Evolutionary conservation across 2,888 invertebrate species (phyloP).

Genomic region (Plebejus anna): DNA sequence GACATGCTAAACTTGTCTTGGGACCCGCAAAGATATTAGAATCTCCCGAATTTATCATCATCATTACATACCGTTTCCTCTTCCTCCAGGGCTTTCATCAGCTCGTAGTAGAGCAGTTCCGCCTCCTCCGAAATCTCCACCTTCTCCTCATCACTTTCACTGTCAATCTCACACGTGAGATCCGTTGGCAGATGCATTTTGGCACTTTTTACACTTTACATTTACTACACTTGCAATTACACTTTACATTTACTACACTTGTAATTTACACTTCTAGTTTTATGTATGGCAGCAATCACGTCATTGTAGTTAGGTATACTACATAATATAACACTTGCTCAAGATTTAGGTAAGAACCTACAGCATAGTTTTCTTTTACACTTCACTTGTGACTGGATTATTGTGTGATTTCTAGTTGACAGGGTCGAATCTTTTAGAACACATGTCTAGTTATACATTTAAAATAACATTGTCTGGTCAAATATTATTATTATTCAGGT

Average conservation of each 20-base stretch:
- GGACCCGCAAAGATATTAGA: background rate
- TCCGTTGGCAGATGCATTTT: constrained; percentile 73
- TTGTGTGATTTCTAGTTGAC: no score
- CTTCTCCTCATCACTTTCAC: constrained; percentile 59
- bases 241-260: constrained; percentile 33
- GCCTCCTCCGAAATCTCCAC: constrained; percentile 73
- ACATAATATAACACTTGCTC: no score
- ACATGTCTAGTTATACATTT: no score
- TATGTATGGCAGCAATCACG: background rate
- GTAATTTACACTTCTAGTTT: background rate
- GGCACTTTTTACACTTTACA: constrained; percentile 40
- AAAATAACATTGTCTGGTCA: no score
- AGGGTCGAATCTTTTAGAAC: no score
- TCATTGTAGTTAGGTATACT: no score
- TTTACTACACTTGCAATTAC: constrained; percentile 39
- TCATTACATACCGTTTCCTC: constrained; percentile 68
- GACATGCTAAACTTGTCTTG: no score
- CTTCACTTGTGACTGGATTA: no score
- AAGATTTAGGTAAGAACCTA: no score
- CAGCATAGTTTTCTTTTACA: no score
- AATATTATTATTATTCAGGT: no score
- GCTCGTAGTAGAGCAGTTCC: constrained; percentile 75
- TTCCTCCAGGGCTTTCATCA: constrained; percentile 70
- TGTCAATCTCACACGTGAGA: constrained; percentile 60
- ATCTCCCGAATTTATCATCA: background rate